Percentiles rank a stretch among this genome's conserved stretches.
These are phyloP conservation scores for Aplysina aerophoba DNA, from an alignment of 37 sponge, comb jelly and placozoan species.

Conservation along the genomic window DNA sequence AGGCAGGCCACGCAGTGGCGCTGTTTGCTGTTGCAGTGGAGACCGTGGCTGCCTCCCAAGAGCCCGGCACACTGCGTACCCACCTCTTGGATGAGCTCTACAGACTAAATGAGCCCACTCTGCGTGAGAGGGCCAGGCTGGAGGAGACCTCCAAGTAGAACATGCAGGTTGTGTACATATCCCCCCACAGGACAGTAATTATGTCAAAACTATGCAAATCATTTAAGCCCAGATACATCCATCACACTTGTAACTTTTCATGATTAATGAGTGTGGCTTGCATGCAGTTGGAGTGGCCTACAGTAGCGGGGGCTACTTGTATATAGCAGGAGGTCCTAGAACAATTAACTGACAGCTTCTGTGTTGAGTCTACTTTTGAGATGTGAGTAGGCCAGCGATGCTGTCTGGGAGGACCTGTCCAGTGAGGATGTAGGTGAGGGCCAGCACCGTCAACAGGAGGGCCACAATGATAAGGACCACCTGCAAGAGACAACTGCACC, in stretches of 20 bases:
- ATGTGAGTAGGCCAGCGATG: too few species aligned
- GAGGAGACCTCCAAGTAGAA: background rate
- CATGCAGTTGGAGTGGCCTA: too few species aligned
- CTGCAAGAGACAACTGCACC: constrained; percentile 16
- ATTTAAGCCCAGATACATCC: too few species aligned
- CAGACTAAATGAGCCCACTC: constrained; percentile 35
- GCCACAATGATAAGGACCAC: background rate
- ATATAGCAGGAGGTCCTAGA: too few species aligned
- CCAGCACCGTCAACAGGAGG: background rate
- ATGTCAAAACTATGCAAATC: too few species aligned
- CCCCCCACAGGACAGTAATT: too few species aligned
- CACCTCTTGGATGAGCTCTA: constrained; percentile 47
- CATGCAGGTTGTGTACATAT: too few species aligned
- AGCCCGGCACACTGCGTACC: constrained; percentile 56
- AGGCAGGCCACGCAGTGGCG: constrained; percentile 39
- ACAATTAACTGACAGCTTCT: too few species aligned
- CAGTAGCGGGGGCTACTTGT: too few species aligned
- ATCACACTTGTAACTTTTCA: too few species aligned
- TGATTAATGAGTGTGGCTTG: too few species aligned
- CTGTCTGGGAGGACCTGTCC: background rate
- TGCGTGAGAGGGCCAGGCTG: constrained; percentile 31
- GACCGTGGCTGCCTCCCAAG: constrained; percentile 15
- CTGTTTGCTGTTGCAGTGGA: constrained; percentile 55
- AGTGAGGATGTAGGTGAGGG: background rate
- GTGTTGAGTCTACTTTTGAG: too few species aligned